phyloP scores from a whole-genome alignment of 2,888 invertebrate genomes.

The Cerastis leucographa region DNA sequence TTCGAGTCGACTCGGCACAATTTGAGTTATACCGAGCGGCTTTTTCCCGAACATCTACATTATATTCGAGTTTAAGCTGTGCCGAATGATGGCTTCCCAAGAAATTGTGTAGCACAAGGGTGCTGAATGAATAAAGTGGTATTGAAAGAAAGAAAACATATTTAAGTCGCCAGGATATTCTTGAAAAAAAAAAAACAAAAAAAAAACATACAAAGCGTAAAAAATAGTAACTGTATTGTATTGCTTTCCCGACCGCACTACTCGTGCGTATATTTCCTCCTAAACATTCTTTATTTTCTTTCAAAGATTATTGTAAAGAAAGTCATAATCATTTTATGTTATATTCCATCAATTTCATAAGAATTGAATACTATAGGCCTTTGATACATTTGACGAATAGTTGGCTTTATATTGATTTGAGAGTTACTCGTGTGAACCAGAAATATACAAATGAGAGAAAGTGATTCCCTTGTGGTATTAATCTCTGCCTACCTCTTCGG shows the following conservation, averaged over 20 bases:
- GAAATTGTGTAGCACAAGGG: too few relatives aligned
- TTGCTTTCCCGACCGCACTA: not conserved
- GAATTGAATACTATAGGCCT: conserved; percentile 18
- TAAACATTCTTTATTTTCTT: conserved; percentile 9
- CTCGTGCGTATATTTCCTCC: conserved; percentile 16
- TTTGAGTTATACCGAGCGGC: too few relatives aligned
- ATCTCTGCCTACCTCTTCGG: too few relatives aligned
- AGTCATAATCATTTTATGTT: conserved; percentile 7
- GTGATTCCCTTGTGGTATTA: not conserved
- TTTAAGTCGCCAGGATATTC: too few relatives aligned
- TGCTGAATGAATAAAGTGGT: not conserved
- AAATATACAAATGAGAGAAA: not conserved
- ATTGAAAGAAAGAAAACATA: too few relatives aligned
- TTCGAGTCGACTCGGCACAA: too few relatives aligned
- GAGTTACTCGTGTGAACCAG: not conserved
- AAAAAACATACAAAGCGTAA: too few relatives aligned
- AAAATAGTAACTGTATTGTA: too few relatives aligned
- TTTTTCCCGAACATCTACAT: too few relatives aligned
- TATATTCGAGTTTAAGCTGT: too few relatives aligned
- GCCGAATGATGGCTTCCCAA: too few relatives aligned
- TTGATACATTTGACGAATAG: conserved; percentile 1
- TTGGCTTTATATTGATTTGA: conserved; percentile 2
- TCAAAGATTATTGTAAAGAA: conserved; percentile 11
- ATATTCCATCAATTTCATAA: conserved; percentile 36
- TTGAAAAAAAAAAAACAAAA: too few relatives aligned